Conservation (phyloP, 37 sponge, comb jelly and placozoan species). For the Corticium candelabrum region DNA sequence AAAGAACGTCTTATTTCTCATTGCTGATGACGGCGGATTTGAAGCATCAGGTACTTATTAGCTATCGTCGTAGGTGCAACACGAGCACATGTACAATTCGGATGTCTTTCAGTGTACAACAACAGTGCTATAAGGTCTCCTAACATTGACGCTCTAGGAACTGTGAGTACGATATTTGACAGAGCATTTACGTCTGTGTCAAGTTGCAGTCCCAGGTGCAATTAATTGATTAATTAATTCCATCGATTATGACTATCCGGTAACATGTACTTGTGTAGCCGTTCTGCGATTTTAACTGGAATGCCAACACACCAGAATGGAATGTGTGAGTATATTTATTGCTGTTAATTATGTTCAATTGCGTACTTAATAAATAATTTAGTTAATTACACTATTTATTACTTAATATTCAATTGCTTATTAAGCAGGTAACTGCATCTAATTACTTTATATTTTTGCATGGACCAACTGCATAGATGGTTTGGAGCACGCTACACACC, state of each 20-base stretch:
- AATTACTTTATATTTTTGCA: no score
- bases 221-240: neutral
- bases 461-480: conserved; percentile 38
- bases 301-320: conserved; percentile 72
- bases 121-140: conserved; percentile 50
- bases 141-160: conserved; percentile 37
- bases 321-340: conserved; percentile 49
- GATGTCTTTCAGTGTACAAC: conserved; percentile 17
- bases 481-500: conserved; percentile 41
- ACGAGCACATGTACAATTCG: neutral
- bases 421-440: no score
- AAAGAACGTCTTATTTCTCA: conserved; percentile 51
- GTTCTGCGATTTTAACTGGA: conserved; percentile 59
- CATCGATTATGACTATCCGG: neutral
- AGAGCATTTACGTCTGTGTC: conserved; percentile 58
- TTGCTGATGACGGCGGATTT: conserved; percentile 57
- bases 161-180: conserved; percentile 21
- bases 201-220: conserved; percentile 50
- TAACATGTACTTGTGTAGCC: conserved; percentile 11
- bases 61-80: neutral
- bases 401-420: no score
- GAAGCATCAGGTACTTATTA: conserved; percentile 16
- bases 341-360: no score
- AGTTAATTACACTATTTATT: no score
- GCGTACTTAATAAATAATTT: no score